Evolutionary conservation across 2,113 vertebrate species (phyloP).

Genomic region (Corythornis madagascariensis): DNA sequence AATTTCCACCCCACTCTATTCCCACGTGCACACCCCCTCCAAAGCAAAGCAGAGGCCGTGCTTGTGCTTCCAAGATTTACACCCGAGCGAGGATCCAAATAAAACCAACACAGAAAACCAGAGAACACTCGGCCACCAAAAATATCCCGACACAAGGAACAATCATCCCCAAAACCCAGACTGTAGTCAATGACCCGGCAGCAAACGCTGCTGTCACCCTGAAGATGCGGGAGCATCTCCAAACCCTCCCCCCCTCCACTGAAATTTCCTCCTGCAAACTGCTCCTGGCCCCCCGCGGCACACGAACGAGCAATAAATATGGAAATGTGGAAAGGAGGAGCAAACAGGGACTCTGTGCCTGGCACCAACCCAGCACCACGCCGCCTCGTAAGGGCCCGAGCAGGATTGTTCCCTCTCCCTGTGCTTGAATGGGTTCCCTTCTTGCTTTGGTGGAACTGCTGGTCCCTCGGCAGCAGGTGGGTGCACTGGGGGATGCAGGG

Average conservation of each 20-base stretch:
- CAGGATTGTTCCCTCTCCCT: background rate
- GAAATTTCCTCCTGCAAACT: conserved; percentile 47
- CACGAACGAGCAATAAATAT: conserved; percentile 72
- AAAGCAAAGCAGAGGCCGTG: background rate
- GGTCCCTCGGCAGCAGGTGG: background rate
- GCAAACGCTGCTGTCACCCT: background rate
- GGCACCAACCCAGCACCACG: background rate
- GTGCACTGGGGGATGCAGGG: background rate
- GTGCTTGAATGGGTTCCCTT: background rate
- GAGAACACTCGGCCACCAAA: background rate
- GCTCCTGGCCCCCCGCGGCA: background rate
- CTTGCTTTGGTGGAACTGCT: background rate
- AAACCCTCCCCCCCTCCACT: background rate
- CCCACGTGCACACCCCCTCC: rapidly evolving
- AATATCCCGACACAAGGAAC: background rate
- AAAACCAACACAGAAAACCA: background rate
- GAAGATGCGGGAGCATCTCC: background rate
- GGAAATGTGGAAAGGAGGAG: conserved; percentile 67
- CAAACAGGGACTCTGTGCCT: conserved; percentile 7
- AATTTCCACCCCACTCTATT: background rate
- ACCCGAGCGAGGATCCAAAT: background rate
- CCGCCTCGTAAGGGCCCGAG: background rate
- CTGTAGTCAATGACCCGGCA: background rate
- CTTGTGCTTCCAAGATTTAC: background rate
- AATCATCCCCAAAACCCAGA: background rate